Conservation (phyloP, 2,888 invertebrate species). For the Melanotus villosus region DNA sequence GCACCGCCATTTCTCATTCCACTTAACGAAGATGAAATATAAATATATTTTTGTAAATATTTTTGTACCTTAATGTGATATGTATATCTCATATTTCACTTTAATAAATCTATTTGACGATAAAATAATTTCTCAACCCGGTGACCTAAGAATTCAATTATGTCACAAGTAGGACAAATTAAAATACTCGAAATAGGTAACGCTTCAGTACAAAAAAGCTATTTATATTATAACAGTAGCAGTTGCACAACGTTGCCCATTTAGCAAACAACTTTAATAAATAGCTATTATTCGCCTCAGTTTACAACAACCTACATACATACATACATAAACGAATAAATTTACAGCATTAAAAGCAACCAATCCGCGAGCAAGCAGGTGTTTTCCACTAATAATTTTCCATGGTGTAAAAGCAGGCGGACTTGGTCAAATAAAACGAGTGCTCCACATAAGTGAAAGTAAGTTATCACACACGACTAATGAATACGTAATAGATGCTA, state of each 20-base stretch:
- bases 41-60: conserved; percentile 38
- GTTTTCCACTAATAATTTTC: conserved; percentile 28
- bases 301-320: conserved; percentile 6
- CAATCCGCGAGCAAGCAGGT: conserved; percentile 10
- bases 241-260: neutral
- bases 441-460: conserved; percentile 50
- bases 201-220: neutral
- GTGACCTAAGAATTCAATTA: conserved; percentile 2
- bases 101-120: conserved; percentile 28
- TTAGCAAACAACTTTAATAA: neutral
- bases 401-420: conserved; percentile 19
- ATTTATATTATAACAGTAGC: neutral
- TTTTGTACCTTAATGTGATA: conserved; percentile 32
- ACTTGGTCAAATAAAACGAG: conserved; percentile 35
- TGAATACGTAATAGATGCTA: conserved; percentile 58
- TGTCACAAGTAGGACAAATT: conserved; percentile 13
- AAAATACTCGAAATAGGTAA: conserved; percentile 7
- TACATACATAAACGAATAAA: neutral
- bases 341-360: too few relatives aligned
- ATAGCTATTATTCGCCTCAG: neutral
- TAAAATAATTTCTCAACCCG: neutral
- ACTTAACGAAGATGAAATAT: conserved; percentile 12
- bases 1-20: conserved; percentile 2
- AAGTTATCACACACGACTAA: conserved; percentile 49
- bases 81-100: conserved; percentile 17